Percentiles rank a stretch among this genome's conserved stretches.
Evolutionary conservation across 2,888 invertebrate species (phyloP).

Genomic region (Sympetrum striolatum): DNA sequence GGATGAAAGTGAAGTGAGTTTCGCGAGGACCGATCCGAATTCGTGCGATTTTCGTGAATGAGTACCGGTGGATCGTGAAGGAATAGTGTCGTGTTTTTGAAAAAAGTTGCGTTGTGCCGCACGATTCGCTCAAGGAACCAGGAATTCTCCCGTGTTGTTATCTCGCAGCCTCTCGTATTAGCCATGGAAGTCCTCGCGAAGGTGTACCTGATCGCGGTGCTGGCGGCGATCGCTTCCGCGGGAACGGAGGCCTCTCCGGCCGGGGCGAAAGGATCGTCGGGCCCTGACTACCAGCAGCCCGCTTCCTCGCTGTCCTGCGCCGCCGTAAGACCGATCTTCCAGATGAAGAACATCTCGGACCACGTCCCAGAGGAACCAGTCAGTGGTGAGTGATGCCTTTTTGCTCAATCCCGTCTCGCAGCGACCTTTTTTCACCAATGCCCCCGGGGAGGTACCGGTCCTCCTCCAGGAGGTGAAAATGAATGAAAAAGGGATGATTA

Average conservation of each 20-base stretch:
- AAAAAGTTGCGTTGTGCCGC: too few species aligned
- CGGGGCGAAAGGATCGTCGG: background rate
- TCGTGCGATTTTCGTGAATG: too few species aligned
- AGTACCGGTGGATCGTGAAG: too few species aligned
- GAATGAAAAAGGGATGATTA: background rate
- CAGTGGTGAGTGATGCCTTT: conserved; percentile 6
- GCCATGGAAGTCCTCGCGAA: background rate
- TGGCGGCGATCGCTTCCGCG: background rate
- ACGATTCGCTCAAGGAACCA: background rate
- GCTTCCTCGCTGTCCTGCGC: background rate
- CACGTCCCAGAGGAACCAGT: conserved; percentile 12
- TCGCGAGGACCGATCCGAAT: too few species aligned
- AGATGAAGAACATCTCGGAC: conserved; percentile 32
- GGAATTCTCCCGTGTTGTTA: background rate
- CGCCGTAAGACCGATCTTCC: conserved; percentile 13
- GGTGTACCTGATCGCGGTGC: background rate
- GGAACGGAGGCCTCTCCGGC: background rate
- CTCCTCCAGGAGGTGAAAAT: background rate
- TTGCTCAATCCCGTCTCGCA: background rate
- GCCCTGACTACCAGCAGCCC: background rate
- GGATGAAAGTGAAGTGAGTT: conserved; percentile 35
- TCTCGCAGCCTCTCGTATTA: background rate
- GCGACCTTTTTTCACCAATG: background rate
- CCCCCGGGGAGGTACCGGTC: background rate
- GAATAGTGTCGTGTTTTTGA: too few species aligned